phyloP scores from a whole-genome alignment of 2,888 invertebrate species.

The Venustoraphidia nigricollis region DNA sequence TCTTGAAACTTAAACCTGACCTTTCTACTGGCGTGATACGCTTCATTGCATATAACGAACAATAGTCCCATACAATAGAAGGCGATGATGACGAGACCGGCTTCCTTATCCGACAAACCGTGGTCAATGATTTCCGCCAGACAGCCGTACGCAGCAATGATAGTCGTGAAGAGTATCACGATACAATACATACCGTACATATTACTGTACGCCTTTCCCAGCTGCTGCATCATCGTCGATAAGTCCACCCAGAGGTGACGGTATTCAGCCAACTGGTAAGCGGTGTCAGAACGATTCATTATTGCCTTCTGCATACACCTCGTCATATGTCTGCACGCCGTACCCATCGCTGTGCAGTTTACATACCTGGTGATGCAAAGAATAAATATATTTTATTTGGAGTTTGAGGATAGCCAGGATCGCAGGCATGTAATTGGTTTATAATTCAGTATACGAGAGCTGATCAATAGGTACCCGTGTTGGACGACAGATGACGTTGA shows the following conservation, averaged over 20 bases:
- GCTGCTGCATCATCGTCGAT: conserved; percentile 64
- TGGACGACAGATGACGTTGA: too few species aligned
- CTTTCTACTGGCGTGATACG: conserved; percentile 48
- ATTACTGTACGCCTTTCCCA: conserved; percentile 54
- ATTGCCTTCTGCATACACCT: conserved; percentile 41
- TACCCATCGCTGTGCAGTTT: conserved; percentile 42
- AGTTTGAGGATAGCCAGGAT: too few species aligned
- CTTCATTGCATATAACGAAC: conserved; percentile 59
- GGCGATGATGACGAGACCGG: conserved; percentile 53
- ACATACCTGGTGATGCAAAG: neutral
- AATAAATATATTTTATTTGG: too few species aligned
- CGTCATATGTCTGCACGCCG: conserved; percentile 47
- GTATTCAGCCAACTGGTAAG: conserved; percentile 47
- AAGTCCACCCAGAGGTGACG: conserved; percentile 56
- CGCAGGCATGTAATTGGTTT: too few species aligned
- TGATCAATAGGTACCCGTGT: too few species aligned
- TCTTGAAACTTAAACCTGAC: conserved; percentile 37
- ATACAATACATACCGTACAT: conserved; percentile 64
- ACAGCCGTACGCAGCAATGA: conserved; percentile 54
- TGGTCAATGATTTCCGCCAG: conserved; percentile 56
- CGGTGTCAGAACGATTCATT: conserved; percentile 44
- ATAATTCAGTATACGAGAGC: too few species aligned
- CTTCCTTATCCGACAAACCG: conserved; percentile 54
- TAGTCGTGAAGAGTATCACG: conserved; percentile 57
- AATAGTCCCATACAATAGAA: conserved; percentile 55